Conservation (phyloP, 2,888 invertebrate genomes). For the Acholoe squamosa region DNA sequence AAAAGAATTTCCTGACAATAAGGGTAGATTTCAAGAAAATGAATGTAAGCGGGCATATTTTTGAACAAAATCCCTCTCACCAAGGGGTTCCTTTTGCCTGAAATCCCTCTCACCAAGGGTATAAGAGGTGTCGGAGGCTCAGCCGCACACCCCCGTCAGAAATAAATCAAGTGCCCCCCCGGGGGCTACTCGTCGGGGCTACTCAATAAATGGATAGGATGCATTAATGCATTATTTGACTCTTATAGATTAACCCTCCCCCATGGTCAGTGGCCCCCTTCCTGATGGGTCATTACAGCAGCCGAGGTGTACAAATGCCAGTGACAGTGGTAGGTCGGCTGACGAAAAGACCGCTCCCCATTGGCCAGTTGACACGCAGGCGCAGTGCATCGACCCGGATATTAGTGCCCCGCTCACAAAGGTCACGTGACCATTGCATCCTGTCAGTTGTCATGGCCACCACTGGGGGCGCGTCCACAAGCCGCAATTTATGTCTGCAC, state of each 20-base stretch:
- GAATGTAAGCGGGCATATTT: too few relatives aligned
- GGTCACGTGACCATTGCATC: conserved; percentile 13
- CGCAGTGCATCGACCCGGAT: conserved; percentile 27
- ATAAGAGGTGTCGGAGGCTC: too few relatives aligned
- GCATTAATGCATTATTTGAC: too few relatives aligned
- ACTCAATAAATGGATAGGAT: too few relatives aligned
- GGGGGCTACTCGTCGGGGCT: too few relatives aligned
- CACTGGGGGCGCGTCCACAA: background rate
- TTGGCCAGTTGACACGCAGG: conserved; percentile 14
- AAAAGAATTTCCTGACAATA: too few relatives aligned
- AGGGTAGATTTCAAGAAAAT: too few relatives aligned
- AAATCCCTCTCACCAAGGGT: too few relatives aligned
- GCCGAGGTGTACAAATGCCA: background rate
- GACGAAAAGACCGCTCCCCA: conserved; percentile 9
- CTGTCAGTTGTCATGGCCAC: conserved; percentile 22
- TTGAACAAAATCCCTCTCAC: too few relatives aligned
- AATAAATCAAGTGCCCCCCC: background rate
- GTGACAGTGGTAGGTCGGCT: background rate
- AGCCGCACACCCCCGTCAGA: background rate
- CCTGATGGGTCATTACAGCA: background rate
- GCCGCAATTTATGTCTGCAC: conserved; percentile 6
- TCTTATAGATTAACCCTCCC: too few relatives aligned
- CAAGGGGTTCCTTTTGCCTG: too few relatives aligned
- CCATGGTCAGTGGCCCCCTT: background rate
- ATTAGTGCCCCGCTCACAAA: background rate